A percentile compares a stretch with the other conserved stretches of the same genome.
Evolutionary conservation across 2,113 vertebrate species (phyloP).

Genomic region (Zosterops lateralis): DNA sequence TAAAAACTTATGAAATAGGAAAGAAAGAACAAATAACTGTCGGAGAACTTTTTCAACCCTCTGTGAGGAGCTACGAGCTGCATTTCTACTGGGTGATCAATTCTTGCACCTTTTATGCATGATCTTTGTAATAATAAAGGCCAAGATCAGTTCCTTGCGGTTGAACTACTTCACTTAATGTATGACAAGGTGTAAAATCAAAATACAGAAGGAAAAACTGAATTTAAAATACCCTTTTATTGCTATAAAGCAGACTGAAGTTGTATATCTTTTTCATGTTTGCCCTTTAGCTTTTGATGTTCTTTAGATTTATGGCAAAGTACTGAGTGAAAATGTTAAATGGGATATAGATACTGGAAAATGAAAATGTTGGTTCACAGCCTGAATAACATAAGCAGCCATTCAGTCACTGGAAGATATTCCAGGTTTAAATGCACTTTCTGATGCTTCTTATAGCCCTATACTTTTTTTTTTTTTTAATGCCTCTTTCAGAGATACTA

Average conservation of each 20-base stretch:
- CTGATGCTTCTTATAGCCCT: background rate
- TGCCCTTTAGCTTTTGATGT: conserved; percentile 20
- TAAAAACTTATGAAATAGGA: background rate
- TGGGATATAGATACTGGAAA: background rate
- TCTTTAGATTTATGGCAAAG: conserved; percentile 4
- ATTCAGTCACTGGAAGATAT: background rate
- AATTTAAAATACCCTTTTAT: background rate
- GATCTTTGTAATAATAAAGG: background rate
- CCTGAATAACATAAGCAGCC: background rate
- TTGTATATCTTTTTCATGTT: background rate
- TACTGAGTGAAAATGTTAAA: background rate
- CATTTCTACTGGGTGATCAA: background rate
- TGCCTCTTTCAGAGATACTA: background rate
- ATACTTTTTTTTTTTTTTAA: background rate
- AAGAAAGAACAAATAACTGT: background rate
- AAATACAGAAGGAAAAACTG: background rate
- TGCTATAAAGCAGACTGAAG: background rate
- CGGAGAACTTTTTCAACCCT: background rate
- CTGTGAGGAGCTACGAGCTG: background rate
- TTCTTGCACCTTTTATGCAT: background rate
- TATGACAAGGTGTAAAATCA: conserved; percentile 20
- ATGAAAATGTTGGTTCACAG: background rate
- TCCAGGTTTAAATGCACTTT: background rate
- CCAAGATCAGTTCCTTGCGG: background rate
- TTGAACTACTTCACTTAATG: background rate